phyloP scores from a whole-genome alignment of 2,888 invertebrate species.

The Thecophora atra region DNA sequence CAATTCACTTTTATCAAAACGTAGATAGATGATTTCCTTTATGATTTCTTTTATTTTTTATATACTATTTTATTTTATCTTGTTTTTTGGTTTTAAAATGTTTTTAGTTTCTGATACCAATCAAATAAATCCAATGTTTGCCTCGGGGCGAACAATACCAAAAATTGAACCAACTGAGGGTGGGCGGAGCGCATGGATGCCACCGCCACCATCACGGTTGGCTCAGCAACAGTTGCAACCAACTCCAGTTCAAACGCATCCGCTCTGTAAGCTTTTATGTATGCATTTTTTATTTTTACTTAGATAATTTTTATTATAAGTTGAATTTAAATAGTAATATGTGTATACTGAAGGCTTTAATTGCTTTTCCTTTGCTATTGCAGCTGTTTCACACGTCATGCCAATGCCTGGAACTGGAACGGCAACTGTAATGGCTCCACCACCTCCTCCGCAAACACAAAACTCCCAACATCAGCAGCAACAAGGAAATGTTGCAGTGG shows the following conservation, averaged over 20 bases:
- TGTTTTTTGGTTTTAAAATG: conserved; percentile 45
- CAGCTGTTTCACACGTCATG: conserved; percentile 65
- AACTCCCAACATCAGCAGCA: conserved; percentile 49
- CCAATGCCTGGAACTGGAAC: conserved; percentile 56
- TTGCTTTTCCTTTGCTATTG: conserved; percentile 38
- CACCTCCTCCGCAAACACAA: conserved; percentile 61
- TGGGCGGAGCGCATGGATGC: conserved; percentile 63
- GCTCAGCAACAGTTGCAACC: conserved; percentile 52
- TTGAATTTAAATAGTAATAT: neutral
- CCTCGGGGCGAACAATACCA: conserved; percentile 64
- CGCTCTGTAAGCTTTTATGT: conserved; percentile 63
- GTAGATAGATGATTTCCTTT: conserved; percentile 25
- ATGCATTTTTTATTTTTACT: conserved; percentile 18
- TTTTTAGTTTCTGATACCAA: conserved; percentile 61
- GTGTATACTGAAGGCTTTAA: neutral
- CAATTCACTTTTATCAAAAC: neutral
- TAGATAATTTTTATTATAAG: neutral
- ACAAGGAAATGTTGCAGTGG: conserved; percentile 51
- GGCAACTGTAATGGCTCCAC: conserved; percentile 63
- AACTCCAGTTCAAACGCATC: conserved; percentile 51
- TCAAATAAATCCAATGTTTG: conserved; percentile 65
- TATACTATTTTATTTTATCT: too few relatives aligned
- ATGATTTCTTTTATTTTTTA: conserved; percentile 32
- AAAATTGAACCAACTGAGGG: conserved; percentile 65
- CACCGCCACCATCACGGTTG: conserved; percentile 63